Evolutionary conservation across 2,888 invertebrate species (phyloP).

Genomic region (Scelioninae gen. 1): DNA sequence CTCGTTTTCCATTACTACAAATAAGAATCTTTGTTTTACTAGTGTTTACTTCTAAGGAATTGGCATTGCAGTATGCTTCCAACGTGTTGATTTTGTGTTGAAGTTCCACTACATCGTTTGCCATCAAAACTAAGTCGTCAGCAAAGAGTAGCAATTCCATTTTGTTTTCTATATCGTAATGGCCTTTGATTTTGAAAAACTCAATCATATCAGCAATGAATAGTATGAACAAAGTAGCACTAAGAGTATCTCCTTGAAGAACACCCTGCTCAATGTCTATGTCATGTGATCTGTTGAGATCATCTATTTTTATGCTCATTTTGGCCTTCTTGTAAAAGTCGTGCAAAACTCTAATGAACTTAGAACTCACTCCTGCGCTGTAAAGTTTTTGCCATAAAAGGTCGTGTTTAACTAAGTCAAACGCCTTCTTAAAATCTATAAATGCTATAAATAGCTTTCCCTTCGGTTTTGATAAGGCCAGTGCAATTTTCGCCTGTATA

Average conservation of each 20-base stretch:
- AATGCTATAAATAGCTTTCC: constrained; percentile 37
- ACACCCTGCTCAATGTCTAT: background rate
- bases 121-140: background rate
- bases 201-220: background rate
- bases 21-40: too few species aligned
- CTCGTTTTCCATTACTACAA: too few species aligned
- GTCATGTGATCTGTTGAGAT: background rate
- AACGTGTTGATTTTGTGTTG: too few species aligned
- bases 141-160: background rate
- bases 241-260: background rate
- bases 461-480: background rate
- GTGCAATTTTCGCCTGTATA: background rate
- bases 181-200: background rate
- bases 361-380: constrained; percentile 6
- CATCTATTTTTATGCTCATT: background rate
- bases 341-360: background rate
- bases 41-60: too few species aligned
- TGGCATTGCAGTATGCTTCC: too few species aligned
- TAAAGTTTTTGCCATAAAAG: constrained; percentile 41
- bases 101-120: too few species aligned
- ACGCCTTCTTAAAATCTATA: constrained; percentile 36
- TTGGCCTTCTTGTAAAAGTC: constrained; percentile 17
- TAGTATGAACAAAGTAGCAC: background rate
- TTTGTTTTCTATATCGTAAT: background rate
- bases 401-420: constrained; percentile 25